These are phyloP conservation scores for Ascaphus truei DNA, from an alignment of 2,113 vertebrate species.

Conservation along the genomic window DNA sequence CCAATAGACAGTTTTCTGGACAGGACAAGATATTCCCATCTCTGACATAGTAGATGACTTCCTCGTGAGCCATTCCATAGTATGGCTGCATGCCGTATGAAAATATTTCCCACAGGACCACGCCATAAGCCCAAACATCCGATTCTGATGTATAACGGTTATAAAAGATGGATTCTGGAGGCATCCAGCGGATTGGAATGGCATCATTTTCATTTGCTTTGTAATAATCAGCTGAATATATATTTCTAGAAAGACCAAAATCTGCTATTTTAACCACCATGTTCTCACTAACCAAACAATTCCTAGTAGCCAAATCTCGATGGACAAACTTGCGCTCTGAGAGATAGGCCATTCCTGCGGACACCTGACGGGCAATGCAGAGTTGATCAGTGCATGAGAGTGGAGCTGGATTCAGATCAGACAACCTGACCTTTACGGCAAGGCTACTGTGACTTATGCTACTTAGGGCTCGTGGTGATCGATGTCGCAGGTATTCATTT, in stretches of 20 bases:
- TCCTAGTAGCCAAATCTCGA: slow-evolving; percentile 90
- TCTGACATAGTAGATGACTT: slow-evolving; percentile 94
- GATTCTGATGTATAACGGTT: slow-evolving; percentile 97
- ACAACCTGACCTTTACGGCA: slow-evolving; percentile 48
- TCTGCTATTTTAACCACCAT: slow-evolving; percentile 96
- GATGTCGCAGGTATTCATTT: slow-evolving; percentile 87
- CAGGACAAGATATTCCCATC: slow-evolving; percentile 90
- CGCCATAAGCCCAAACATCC: slow-evolving; percentile 94
- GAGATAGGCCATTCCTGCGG: slow-evolving; percentile 92
- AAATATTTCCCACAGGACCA: slow-evolving; percentile 97
- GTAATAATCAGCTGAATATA: slow-evolving; percentile 97
- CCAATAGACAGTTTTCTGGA: slow-evolving; percentile 85
- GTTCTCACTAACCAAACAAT: slow-evolving; percentile 89
- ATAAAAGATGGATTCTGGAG: slow-evolving; percentile 96
- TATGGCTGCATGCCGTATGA: slow-evolving; percentile 96
- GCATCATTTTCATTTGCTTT: slow-evolving; percentile 95
- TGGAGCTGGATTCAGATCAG: slow-evolving; percentile 50
- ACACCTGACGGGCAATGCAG: slow-evolving; percentile 87
- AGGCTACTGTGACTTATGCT: slow-evolving; percentile 66
- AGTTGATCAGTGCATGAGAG: slow-evolving; percentile 82
- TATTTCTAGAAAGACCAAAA: slow-evolving; percentile 93
- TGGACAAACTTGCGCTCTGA: slow-evolving; percentile 97
- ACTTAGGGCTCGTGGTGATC: slow-evolving; percentile 66
- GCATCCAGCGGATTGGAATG: slow-evolving; percentile 98
- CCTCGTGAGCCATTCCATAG: slow-evolving; percentile 95